Conservation (phyloP, 2,113 vertebrate species). For the Heteronetta atricapilla region DNA sequence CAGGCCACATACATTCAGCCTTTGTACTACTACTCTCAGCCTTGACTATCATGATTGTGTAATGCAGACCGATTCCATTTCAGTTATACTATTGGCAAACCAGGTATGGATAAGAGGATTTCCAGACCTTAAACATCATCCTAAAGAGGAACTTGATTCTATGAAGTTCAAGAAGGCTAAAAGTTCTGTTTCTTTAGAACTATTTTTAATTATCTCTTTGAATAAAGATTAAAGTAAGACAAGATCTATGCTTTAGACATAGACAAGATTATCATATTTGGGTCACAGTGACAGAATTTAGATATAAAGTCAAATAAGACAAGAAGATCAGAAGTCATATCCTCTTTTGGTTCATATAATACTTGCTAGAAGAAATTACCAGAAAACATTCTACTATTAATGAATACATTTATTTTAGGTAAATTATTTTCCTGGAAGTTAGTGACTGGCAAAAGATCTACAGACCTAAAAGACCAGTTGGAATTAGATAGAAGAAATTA, state of each 20-base stretch:
- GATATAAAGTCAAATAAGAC: neutral
- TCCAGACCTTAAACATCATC: neutral
- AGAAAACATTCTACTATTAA: neutral
- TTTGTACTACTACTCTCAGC: neutral
- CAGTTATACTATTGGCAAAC: neutral
- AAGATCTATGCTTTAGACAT: neutral
- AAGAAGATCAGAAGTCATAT: neutral
- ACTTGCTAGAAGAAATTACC: neutral
- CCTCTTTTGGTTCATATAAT: neutral
- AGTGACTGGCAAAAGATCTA: neutral
- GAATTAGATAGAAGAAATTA: neutral
- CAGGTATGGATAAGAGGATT: neutral
- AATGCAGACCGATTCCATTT: neutral
- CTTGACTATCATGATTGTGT: rapidly evolving
- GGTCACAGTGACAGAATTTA: neutral
- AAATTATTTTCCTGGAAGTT: neutral
- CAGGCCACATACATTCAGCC: neutral
- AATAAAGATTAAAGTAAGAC: neutral
- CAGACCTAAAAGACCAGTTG: neutral
- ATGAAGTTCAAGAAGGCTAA: neutral
- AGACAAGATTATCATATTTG: neutral
- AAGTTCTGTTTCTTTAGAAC: neutral
- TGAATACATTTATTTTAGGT: neutral
- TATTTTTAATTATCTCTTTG: neutral
- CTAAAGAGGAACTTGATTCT: too few relatives aligned